Evolutionary conservation across 2,113 vertebrate genomes (phyloP).

Genomic region (Otus sunia): DNA sequence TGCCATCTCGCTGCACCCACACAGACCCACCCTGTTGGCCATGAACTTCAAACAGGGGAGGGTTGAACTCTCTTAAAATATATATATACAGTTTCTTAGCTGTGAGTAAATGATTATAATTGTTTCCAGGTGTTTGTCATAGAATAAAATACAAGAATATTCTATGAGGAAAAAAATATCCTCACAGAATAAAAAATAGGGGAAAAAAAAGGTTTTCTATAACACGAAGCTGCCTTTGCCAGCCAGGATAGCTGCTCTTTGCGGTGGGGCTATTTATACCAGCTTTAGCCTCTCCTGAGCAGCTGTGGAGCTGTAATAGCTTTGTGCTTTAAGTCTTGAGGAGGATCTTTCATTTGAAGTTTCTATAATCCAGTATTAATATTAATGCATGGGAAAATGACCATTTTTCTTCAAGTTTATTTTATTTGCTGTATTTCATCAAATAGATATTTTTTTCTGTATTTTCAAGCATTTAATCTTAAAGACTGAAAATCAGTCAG

Average conservation of each 20-base stretch:
- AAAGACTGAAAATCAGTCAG: not conserved
- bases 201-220: not conserved
- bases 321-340: not conserved
- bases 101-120: rapidly evolving
- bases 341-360: not conserved
- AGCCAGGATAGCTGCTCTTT: rapidly evolving
- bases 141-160: too few species aligned
- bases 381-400: not conserved
- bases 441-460: not conserved
- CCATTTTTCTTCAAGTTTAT: not conserved
- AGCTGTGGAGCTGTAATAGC: not conserved
- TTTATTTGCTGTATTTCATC: not conserved
- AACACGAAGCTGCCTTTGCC: not conserved
- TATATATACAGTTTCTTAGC: rapidly evolving
- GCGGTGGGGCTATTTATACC: not conserved
- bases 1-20: not conserved
- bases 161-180: too few species aligned
- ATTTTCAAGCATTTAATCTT: not conserved
- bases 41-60: rapidly evolving
- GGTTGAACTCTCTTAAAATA: not conserved
- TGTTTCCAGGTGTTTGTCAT: not conserved
- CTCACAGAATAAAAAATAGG: too few species aligned
- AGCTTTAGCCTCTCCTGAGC: not conserved
- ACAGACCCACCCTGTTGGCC: rapidly evolving
- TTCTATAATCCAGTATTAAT: not conserved